Evolutionary conservation across 1,140 invertebrate genomes (phyloP).

Genomic region (Delia radicum): DNA sequence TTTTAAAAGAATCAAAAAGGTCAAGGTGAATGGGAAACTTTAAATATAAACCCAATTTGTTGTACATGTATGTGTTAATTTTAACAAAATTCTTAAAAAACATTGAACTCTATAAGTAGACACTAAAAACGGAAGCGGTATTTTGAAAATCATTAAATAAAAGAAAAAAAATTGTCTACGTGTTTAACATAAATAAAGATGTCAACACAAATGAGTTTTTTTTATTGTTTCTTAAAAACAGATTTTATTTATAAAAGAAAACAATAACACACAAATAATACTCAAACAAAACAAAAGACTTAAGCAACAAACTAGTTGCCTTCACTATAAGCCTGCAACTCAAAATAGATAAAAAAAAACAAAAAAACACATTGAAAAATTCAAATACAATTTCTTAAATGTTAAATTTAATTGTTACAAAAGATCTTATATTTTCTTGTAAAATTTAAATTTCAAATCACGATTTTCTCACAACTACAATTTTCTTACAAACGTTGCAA

Average conservation of each 20-base stretch:
- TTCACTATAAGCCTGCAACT: neutral
- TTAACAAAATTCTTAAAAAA: neutral
- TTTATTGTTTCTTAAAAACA: neutral
- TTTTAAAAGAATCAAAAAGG: neutral
- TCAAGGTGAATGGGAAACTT: neutral
- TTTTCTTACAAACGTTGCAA: neutral
- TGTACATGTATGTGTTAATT: too few species aligned
- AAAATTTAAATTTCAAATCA: constrained; percentile 20
- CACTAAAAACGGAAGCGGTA: constrained; percentile 6
- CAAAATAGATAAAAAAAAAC: neutral
- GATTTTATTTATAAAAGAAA: neutral
- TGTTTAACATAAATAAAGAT: constrained; percentile 17
- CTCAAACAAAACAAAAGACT: constrained; percentile 26
- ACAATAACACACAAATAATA: neutral
- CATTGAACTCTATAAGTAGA: neutral
- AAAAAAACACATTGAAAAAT: neutral
- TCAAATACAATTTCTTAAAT: constrained; percentile 9
- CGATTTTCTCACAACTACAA: constrained; percentile 21
- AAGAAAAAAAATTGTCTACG: constrained; percentile 5
- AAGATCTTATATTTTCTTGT: constrained; percentile 7
- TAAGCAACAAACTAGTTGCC: constrained; percentile 25
- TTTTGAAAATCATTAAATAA: neutral
- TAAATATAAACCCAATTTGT: neutral
- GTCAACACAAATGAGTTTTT: neutral
- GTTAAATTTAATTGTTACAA: constrained; percentile 17